phyloP scores from a whole-genome alignment of 2,888 invertebrate species.

The Orgyia antiqua region DNA sequence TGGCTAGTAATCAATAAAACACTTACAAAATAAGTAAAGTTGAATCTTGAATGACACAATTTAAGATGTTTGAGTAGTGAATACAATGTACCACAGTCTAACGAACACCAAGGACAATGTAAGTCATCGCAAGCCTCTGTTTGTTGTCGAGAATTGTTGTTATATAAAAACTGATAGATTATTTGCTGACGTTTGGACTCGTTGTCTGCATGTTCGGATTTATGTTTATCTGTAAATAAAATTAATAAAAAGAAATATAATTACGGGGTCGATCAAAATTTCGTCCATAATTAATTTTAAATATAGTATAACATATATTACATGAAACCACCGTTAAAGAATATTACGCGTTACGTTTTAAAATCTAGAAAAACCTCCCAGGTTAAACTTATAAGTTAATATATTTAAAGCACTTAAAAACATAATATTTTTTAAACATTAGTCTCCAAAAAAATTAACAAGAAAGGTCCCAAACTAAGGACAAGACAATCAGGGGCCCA shows the following conservation, averaged over 20 bases:
- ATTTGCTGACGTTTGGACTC: conserved; percentile 83
- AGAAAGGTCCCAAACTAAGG: no score
- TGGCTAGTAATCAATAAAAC: no score
- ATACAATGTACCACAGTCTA: conserved; percentile 92
- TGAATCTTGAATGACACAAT: conserved; percentile 94
- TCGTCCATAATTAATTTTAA: no score
- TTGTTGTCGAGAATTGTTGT: conserved; percentile 96
- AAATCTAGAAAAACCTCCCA: no score
- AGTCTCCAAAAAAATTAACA: no score
- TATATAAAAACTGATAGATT: conserved; percentile 97
- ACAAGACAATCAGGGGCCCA: no score
- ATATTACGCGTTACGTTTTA: no score
- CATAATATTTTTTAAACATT: no score
- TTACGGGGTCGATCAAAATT: neutral
- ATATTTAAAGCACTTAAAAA: no score
- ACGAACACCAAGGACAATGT: conserved; percentile 96
- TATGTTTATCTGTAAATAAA: conserved; percentile 42
- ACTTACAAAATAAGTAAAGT: conserved; percentile 93
- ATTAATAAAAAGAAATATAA: neutral
- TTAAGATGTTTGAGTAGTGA: conserved; percentile 95
- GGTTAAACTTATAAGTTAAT: no score
- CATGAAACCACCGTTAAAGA: no score
- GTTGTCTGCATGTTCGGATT: conserved; percentile 37
- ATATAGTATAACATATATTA: no score
- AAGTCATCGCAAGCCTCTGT: conserved; percentile 96